Conservation (phyloP, 2,888 invertebrate genomes). For the Strigamia maritima region DNA sequence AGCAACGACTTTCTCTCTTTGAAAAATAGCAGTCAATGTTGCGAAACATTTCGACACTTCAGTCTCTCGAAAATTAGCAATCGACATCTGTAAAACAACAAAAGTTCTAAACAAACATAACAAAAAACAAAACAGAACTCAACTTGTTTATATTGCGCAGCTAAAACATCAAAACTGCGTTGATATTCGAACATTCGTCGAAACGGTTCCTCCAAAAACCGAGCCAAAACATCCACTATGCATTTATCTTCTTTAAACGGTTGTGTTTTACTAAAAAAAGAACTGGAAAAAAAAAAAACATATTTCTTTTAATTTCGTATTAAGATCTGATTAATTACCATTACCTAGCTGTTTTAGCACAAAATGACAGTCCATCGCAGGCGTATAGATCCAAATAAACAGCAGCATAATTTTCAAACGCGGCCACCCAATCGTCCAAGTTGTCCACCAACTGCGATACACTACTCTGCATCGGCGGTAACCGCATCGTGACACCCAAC, state of each 20-base stretch:
- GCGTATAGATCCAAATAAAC: slow-evolving; percentile 49
- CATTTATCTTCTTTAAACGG: slow-evolving; percentile 42
- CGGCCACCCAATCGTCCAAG: slow-evolving; percentile 45
- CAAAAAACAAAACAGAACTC: not conserved
- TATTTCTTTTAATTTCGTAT: not conserved
- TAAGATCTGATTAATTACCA: not conserved
- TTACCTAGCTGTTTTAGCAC: slow-evolving; percentile 48
- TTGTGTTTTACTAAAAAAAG: slow-evolving; percentile 33
- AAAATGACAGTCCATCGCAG: slow-evolving; percentile 50
- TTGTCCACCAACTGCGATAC: not conserved
- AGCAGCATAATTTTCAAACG: slow-evolving; percentile 48
- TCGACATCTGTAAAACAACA: not conserved
- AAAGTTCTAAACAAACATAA: not conserved
- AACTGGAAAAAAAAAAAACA: not conserved
- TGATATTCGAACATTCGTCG: slow-evolving; percentile 48
- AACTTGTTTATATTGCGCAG: slow-evolving; percentile 43
- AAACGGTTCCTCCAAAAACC: slow-evolving; percentile 49
- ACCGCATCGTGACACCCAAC: slow-evolving; percentile 30
- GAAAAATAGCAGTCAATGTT: slow-evolving; percentile 39
- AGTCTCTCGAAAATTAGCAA: slow-evolving; percentile 36
- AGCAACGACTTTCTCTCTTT: slow-evolving; percentile 59
- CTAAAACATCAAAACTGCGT: slow-evolving; percentile 47
- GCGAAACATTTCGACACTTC: slow-evolving; percentile 38
- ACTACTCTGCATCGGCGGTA: not conserved
- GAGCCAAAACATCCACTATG: slow-evolving; percentile 45